Evolutionary conservation across 2,113 vertebrate genomes (phyloP).

Genomic region (Lichenostomus cassidix): DNA sequence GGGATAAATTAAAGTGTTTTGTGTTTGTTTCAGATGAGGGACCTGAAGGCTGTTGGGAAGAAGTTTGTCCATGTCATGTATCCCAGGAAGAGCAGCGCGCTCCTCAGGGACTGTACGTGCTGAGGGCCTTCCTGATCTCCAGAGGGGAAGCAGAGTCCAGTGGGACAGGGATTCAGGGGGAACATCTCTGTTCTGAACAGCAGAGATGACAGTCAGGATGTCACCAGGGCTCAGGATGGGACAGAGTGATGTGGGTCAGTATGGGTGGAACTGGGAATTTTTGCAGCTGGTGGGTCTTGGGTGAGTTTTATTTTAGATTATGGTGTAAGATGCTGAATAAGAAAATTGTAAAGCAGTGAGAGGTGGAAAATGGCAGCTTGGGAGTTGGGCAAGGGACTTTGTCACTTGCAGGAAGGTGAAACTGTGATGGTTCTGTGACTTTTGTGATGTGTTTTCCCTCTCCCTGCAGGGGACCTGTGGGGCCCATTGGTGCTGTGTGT

Average conservation of each 20-base stretch:
- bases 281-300: neutral
- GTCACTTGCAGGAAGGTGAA: neutral
- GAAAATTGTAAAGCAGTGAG: neutral
- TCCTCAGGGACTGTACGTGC: conserved; percentile 91
- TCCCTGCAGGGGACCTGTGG: conserved; percentile 91
- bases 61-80: conserved; percentile 98
- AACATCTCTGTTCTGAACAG: neutral
- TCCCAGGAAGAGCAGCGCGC: conserved; percentile 87
- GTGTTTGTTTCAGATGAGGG: conserved; percentile 83
- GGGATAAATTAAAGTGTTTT: neutral
- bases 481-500: conserved; percentile 96
- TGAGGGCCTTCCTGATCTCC: neutral
- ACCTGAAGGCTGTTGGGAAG: conserved; percentile 92
- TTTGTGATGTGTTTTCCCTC: neutral
- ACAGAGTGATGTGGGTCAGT: fast-evolving
- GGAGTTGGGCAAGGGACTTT: neutral
- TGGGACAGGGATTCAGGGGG: neutral
- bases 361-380: neutral
- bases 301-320: fast-evolving
- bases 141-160: neutral
- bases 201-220: neutral
- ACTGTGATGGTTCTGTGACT: neutral
- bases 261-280: neutral
- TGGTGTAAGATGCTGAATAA: neutral
- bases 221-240: neutral